These are phyloP conservation scores for Pseudomyrmex cubaensis DNA, from an alignment of 1,140 invertebrate species.

Conservation along the genomic window DNA sequence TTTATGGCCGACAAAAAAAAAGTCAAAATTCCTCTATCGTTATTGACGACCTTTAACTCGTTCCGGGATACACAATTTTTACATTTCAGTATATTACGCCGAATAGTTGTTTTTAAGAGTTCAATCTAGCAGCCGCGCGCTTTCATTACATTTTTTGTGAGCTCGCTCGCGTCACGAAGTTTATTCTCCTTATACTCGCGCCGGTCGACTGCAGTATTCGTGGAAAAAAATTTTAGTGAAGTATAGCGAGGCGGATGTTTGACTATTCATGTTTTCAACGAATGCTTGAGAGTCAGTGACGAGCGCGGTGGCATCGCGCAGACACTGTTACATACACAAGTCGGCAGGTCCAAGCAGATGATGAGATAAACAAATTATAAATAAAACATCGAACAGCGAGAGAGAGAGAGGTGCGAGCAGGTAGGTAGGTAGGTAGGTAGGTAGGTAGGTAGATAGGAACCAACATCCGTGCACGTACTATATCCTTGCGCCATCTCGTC, in stretches of 20 bases:
- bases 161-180: background rate
- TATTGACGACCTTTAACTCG: background rate
- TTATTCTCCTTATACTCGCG: background rate
- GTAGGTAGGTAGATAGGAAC: conserved; percentile 56
- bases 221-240: conserved; percentile 5
- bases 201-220: background rate
- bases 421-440: conserved; percentile 8
- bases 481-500: conserved; percentile 33
- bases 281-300: conserved; percentile 32
- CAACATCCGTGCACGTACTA: conserved; percentile 49
- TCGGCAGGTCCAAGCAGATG: conserved; percentile 69
- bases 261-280: conserved; percentile 51
- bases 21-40: background rate
- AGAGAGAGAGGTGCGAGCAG: conserved; percentile 35
- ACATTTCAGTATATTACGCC: background rate
- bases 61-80: background rate
- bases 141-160: background rate
- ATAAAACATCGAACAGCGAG: conserved; percentile 81
- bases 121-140: background rate
- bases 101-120: background rate
- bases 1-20: background rate
- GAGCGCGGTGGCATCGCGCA: background rate
- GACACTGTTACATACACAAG: conserved; percentile 33
- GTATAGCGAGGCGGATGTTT: background rate
- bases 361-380: conserved; percentile 82